Base-by-base conservation (phyloP, 2,113 vertebrate genomes). In the Zingel zingel region DNA sequence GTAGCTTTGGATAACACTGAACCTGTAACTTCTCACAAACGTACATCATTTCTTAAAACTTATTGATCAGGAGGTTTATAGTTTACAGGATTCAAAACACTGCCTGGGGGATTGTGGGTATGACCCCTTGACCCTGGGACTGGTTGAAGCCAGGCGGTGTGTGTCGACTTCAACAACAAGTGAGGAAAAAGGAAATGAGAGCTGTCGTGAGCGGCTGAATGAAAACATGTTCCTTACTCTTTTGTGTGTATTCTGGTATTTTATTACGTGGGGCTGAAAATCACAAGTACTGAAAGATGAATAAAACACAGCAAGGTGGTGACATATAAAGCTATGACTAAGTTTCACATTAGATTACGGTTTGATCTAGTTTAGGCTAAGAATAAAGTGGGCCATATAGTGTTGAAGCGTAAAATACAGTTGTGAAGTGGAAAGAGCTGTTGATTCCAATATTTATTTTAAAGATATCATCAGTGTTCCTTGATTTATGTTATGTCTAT, bases 61-160 rank as follows among this genome's bases (percentile, higher is more conserved):
- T 62, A 79, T 67, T 18, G 75, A 84, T 80, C 45, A 16, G 11
- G 67, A 74, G 72, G 15, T 57, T 67, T 83, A 30, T 30, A 23
- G 36, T 16, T 66, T 62, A 30, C 53, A 69, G 51, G 50, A 70
- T 68, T 85, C 73, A 68, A 85, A 75, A 63, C 53, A 62, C 33
- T 15, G 75, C 73, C 78, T 68, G 59, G 36, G 71, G 82, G 74
- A 81, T 58, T 75, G 66, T 74, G 80, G 77, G 61, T 64, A n/a
- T 59, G 72, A 92, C 67, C 81, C 81, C 33, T 48, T 81, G 73
- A 79, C 73, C 70, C 48, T 7, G 23, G 16, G 68, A 54, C 11
- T 70, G 53, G 57, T 74, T 30, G 56, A 73, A 74, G 25, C 43
- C 50, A 30, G 36, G 59, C 53, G 18, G 48, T 25, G 25, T 63